Conservation (phyloP, 2,888 invertebrate species). For the Orchestes rusci region DNA sequence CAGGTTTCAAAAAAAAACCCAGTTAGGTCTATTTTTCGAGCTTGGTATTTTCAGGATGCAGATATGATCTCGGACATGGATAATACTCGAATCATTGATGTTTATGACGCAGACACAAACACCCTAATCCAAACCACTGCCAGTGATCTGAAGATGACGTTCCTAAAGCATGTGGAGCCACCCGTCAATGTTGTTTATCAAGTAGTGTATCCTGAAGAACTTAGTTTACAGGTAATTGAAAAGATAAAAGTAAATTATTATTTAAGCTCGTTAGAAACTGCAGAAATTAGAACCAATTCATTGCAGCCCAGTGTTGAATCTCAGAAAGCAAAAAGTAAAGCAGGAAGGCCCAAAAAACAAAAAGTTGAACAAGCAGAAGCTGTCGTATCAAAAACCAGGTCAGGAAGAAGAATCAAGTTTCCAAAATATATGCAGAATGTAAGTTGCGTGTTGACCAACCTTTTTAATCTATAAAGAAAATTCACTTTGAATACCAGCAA, state of each 20-base stretch:
- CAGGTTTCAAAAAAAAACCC: too few species aligned
- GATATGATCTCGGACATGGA: too few species aligned
- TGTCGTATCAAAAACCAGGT: conserved; percentile 36
- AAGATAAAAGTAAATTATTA: neutral
- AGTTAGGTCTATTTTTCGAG: too few species aligned
- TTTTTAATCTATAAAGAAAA: too few species aligned
- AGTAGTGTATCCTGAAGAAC: conserved; percentile 38
- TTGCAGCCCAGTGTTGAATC: conserved; percentile 26
- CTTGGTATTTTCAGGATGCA: too few species aligned
- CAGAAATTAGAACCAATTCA: conserved; percentile 3
- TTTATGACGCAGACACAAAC: conserved; percentile 13
- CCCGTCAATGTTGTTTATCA: conserved; percentile 32
- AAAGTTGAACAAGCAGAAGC: too few species aligned
- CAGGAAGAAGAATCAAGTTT: conserved; percentile 38
- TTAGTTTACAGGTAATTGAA: conserved; percentile 34
- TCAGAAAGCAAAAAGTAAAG: conserved; percentile 27
- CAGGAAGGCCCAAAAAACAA: conserved; percentile 34
- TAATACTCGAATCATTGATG: too few species aligned
- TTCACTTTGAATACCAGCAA: too few species aligned
- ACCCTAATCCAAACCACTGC: conserved; percentile 6
- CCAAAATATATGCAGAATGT: conserved; percentile 33
- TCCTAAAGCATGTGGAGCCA: conserved; percentile 4
- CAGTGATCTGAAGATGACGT: conserved; percentile 11
- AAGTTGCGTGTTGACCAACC: too few species aligned
- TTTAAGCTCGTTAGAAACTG: too few species aligned